These are phyloP conservation scores for Ctenoplectra terminalis DNA, from an alignment of 1,140 invertebrate species.

Conservation along the genomic window DNA sequence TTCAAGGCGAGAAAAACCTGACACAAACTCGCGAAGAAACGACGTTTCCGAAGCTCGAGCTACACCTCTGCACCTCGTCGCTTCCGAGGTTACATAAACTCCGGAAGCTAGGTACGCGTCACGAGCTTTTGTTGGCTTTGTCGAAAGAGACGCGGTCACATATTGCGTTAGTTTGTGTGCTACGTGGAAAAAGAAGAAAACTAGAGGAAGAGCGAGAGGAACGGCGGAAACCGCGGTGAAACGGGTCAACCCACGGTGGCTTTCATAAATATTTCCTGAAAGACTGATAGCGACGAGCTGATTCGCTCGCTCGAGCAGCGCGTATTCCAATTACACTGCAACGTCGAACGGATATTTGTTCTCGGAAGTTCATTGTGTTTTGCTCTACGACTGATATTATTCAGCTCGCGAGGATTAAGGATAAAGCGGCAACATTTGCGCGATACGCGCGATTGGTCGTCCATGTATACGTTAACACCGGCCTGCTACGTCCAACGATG, in stretches of 20 bases:
- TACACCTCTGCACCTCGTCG: neutral
- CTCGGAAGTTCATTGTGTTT: neutral
- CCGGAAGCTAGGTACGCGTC: slow-evolving; percentile 11
- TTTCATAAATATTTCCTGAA: slow-evolving; percentile 49
- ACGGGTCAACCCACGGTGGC: slow-evolving; percentile 30
- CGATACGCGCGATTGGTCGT: too few relatives aligned
- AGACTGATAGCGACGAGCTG: too few relatives aligned
- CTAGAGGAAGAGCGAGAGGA: slow-evolving; percentile 3
- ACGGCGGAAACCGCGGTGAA: neutral
- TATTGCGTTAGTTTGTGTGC: neutral
- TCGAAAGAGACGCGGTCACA: neutral
- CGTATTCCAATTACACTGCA: neutral
- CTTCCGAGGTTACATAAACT: slow-evolving; percentile 24
- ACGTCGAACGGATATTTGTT: too few relatives aligned
- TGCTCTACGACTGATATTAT: neutral
- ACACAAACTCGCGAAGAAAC: neutral
- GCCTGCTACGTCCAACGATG: slow-evolving; percentile 62
- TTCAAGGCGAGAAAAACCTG: neutral
- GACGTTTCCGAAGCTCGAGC: neutral
- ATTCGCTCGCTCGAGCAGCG: too few relatives aligned
- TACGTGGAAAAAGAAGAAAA: slow-evolving; percentile 15
- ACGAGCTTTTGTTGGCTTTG: slow-evolving; percentile 39
- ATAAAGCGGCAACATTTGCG: too few relatives aligned
- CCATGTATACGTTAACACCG: slow-evolving; percentile 75
- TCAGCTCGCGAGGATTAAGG: neutral